Conservation (phyloP, 2,888 invertebrate genomes). For the Trissolcus japonicus region DNA sequence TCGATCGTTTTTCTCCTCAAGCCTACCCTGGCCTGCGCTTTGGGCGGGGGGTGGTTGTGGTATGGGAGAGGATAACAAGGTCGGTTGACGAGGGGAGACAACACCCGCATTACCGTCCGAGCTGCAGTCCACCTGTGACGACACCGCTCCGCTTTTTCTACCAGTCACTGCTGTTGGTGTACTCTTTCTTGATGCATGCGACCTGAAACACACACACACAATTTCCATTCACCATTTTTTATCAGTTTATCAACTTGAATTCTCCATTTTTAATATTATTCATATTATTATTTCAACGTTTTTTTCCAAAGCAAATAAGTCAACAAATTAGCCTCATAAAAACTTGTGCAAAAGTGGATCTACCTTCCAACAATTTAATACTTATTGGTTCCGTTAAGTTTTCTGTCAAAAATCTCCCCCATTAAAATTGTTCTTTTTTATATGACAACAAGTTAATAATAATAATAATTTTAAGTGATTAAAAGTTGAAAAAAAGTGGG, state of each 20-base stretch:
- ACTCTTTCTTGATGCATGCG: conserved; percentile 71
- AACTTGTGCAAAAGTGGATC: too few relatives aligned
- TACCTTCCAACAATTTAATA: too few relatives aligned
- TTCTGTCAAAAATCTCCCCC: neutral
- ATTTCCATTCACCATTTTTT: neutral
- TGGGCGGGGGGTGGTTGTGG: conserved; percentile 71
- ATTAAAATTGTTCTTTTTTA: too few relatives aligned
- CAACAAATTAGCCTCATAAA: too few relatives aligned
- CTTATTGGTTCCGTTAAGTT: too few relatives aligned
- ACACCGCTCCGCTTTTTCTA: conserved; percentile 64
- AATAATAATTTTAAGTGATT: too few relatives aligned
- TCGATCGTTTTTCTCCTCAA: conserved; percentile 82
- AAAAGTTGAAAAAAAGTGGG: too few relatives aligned
- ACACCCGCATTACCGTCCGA: conserved; percentile 78
- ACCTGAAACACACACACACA: conserved; percentile 60
- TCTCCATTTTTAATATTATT: neutral
- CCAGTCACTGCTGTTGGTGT: conserved; percentile 62
- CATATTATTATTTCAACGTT: too few relatives aligned
- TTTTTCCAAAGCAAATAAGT: too few relatives aligned
- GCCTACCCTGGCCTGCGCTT: conserved; percentile 74
- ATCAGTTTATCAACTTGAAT: neutral
- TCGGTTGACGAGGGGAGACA: conserved; percentile 76
- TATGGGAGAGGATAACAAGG: conserved; percentile 75
- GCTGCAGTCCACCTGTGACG: conserved; percentile 76
- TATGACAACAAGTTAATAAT: too few relatives aligned